phyloP scores from a whole-genome alignment of 2,888 invertebrate genomes.

The Pilophorus perplexus region DNA sequence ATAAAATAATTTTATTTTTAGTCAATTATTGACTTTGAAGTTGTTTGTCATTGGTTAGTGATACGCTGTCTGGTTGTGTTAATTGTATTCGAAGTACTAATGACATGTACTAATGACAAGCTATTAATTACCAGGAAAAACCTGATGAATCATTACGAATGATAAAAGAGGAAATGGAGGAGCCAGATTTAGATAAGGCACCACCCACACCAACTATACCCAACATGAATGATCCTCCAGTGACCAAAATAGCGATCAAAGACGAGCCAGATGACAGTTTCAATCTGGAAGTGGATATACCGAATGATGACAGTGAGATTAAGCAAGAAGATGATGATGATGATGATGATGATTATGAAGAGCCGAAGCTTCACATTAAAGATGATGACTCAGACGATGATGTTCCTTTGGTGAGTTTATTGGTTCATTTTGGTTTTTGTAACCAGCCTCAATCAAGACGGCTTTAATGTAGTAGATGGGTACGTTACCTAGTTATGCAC shows the following conservation, averaged over 20 bases:
- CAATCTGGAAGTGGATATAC: constrained; percentile 50
- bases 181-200: constrained; percentile 30
- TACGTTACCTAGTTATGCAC: too few relatives aligned
- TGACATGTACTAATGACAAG: too few relatives aligned
- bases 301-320: constrained; percentile 50
- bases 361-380: constrained; percentile 49
- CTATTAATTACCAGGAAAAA: too few relatives aligned
- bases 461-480: too few relatives aligned
- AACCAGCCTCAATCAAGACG: too few relatives aligned
- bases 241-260: constrained; percentile 51
- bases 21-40: too few relatives aligned
- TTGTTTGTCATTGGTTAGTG: too few relatives aligned
- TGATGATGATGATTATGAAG: constrained; percentile 54
- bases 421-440: not conserved
- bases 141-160: constrained; percentile 26
- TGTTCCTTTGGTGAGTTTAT: constrained; percentile 64
- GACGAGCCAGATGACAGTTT: constrained; percentile 52
- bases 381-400: constrained; percentile 70
- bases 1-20: too few relatives aligned
- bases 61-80: too few relatives aligned
- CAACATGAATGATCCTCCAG: constrained; percentile 8
- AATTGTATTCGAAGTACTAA: too few relatives aligned
- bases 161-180: constrained; percentile 32
- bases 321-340: constrained; percentile 55
- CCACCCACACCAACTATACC: constrained; percentile 30